Percentiles rank a stretch among this genome's conserved stretches.
These are phyloP conservation scores for Chrysolina haemoptera DNA, from an alignment of 2,888 invertebrate genomes.

Conservation along the genomic window DNA sequence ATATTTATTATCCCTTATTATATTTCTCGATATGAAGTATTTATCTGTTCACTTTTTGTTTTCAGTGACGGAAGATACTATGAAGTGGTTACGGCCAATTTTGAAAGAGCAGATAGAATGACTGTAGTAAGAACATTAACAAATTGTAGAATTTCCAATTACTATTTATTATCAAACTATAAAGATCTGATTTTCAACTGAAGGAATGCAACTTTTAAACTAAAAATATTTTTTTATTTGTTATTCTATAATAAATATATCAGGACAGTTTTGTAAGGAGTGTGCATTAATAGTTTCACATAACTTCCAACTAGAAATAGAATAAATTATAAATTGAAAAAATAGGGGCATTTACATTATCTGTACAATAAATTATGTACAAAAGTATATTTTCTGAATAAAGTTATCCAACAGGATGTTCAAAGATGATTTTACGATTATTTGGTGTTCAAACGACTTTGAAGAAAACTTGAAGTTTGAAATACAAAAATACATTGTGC, in stretches of 20 bases:
- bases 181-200: constrained; percentile 94
- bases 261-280: constrained; percentile 20
- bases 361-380: constrained; percentile 39
- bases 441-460: constrained; percentile 18
- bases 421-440: constrained; percentile 9
- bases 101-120: constrained; percentile 96
- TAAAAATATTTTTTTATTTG: constrained; percentile 46
- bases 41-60: constrained; percentile 46
- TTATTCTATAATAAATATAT: constrained; percentile 45
- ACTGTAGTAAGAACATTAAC: constrained; percentile 98
- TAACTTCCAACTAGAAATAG: constrained; percentile 6
- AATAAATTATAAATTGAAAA: constrained; percentile 32
- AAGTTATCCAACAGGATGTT: constrained; percentile 22
- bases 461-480: constrained; percentile 16
- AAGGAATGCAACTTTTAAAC: constrained; percentile 36
- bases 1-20: neutral
- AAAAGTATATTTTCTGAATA: constrained; percentile 22
- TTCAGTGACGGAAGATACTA: constrained; percentile 98
- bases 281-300: constrained; percentile 35
- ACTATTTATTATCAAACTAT: constrained; percentile 93
- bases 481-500: neutral
- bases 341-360: constrained; percentile 32
- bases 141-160: constrained; percentile 95
- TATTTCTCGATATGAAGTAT: neutral
- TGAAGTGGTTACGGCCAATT: constrained; percentile 99